A percentile compares a stretch with the other conserved stretches of the same genome.
Conservation (phyloP, 1,140 invertebrate genomes). For the Himalopsyche phryganea region DNA sequence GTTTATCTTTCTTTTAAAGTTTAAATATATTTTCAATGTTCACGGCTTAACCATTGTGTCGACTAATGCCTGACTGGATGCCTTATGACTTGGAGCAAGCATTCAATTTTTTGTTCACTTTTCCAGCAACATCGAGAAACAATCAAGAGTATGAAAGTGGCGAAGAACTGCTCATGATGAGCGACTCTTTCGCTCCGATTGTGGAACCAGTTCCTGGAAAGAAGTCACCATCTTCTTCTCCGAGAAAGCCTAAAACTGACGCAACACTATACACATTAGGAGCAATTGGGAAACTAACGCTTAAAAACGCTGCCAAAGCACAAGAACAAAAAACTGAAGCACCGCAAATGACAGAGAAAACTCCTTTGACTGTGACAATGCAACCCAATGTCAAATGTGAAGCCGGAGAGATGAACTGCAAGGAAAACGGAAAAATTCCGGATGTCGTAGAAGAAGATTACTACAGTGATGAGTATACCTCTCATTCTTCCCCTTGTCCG, state of each 20-base stretch:
- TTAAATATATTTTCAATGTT: too few relatives aligned
- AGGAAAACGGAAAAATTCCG: too few relatives aligned
- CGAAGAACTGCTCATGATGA: conserved; percentile 50
- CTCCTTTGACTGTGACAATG: neutral
- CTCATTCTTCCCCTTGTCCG: conserved; percentile 53
- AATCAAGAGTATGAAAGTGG: conserved; percentile 39
- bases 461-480: conserved; percentile 4
- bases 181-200: conserved; percentile 40
- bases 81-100: too few relatives aligned
- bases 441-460: too few relatives aligned
- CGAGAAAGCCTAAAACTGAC: conserved; percentile 32
- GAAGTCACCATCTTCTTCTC: conserved; percentile 31
- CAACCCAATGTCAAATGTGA: neutral
- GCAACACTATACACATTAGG: conserved; percentile 16
- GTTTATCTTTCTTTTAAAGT: too few relatives aligned
- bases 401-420: too few relatives aligned
- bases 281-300: neutral
- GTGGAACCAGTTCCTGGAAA: conserved; percentile 41
- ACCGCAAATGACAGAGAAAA: neutral
- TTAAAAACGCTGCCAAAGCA: neutral
- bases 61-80: too few relatives aligned
- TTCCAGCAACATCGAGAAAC: conserved; percentile 25
- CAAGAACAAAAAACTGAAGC: too few relatives aligned
- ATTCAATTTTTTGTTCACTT: too few relatives aligned
- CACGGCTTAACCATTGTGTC: too few relatives aligned